These are phyloP conservation scores for Quadroppia sp. DNA, from an alignment of 2,888 invertebrate genomes.

Conservation along the genomic window DNA sequence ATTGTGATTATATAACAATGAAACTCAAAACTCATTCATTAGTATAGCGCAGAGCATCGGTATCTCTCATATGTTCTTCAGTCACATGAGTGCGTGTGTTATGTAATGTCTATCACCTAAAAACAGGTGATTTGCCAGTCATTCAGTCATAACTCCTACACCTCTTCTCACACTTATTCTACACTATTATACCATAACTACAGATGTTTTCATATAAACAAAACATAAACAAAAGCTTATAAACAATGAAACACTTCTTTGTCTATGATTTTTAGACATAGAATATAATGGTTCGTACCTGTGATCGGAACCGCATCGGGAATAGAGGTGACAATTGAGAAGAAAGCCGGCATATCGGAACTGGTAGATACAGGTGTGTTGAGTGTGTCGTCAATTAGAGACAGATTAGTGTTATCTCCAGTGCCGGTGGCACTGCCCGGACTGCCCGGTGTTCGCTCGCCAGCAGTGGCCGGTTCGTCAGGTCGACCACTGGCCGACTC, in stretches of 20 bases:
- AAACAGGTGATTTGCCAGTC: constrained; percentile 17
- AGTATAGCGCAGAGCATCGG: neutral
- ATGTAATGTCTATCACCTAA: constrained; percentile 28
- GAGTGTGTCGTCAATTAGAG: constrained; percentile 66
- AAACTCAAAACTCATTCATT: neutral
- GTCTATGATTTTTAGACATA: neutral
- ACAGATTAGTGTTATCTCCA: constrained; percentile 33
- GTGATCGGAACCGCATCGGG: constrained; percentile 76
- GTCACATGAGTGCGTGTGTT: constrained; percentile 10
- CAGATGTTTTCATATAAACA: constrained; percentile 4
- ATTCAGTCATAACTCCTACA: neutral
- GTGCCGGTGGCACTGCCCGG: constrained; percentile 35
- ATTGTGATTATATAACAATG: too few relatives aligned
- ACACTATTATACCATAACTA: neutral
- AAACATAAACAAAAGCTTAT: constrained; percentile 2
- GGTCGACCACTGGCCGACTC: constrained; percentile 51
- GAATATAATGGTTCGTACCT: constrained; percentile 63
- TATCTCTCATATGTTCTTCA: neutral
- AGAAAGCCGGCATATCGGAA: constrained; percentile 85
- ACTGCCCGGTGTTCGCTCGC: constrained; percentile 51
- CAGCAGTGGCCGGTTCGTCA: constrained; percentile 45
- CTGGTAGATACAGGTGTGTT: constrained; percentile 93
- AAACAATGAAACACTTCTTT: neutral
- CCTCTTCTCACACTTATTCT: constrained; percentile 4
- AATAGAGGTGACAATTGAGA: constrained; percentile 67